phyloP scores from a whole-genome alignment of 2,797 vertebrate species.

The Thamnophis elegans region DNA sequence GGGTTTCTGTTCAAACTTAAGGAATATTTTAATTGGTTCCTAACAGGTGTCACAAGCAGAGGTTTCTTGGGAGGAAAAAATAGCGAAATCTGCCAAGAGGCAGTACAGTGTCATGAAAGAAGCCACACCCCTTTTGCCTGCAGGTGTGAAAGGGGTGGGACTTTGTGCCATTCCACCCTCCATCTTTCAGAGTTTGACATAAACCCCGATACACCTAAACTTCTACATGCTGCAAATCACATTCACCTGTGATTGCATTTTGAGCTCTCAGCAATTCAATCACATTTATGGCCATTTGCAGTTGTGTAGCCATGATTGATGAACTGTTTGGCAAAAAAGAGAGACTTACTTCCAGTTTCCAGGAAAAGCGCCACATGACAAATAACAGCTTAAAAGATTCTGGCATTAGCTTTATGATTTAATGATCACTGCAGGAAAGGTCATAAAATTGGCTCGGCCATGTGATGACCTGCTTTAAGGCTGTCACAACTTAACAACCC shows the following conservation, averaged over 20 bases:
- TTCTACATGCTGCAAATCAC: not conserved
- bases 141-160: not conserved
- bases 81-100: not conserved
- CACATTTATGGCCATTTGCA: not conserved
- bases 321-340: not conserved
- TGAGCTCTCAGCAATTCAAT: not conserved
- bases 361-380: not conserved
- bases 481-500: not conserved
- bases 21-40: not conserved
- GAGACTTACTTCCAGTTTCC: not conserved
- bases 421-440: not conserved
- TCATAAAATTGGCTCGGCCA: not conserved
- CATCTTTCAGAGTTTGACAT: not conserved
- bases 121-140: not conserved
- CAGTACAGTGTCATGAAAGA: not conserved
- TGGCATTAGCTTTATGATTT: not conserved
- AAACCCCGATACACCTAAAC: not conserved
- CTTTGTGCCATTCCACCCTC: not conserved
- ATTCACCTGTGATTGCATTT: not conserved
- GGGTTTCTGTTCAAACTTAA: not conserved
- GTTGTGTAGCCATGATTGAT: not conserved
- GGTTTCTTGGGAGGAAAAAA: not conserved
- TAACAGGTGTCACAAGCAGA: not conserved
- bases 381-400: not conserved
- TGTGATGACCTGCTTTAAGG: not conserved